Evolutionary conservation across 2,797 vertebrate species (phyloP).

Genomic region (Luscinia luscinia): DNA sequence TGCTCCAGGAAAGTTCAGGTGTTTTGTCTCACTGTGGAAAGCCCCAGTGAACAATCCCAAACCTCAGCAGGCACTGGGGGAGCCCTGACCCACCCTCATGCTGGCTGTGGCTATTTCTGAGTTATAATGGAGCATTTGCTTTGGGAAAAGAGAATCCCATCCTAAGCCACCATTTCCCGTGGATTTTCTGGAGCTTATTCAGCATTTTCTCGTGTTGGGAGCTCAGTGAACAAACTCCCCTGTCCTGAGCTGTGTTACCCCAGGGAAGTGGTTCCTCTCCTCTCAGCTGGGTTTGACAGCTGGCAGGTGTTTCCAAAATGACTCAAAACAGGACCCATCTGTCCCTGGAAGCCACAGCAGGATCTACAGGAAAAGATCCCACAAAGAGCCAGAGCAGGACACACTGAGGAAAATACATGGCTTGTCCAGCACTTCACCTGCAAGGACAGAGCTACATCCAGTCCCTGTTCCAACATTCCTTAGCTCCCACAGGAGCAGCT

Average conservation of each 20-base stretch:
- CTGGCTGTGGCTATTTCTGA: background rate
- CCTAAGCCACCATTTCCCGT: background rate
- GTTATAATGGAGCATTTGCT: background rate
- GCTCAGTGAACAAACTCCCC: background rate
- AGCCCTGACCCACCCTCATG: background rate
- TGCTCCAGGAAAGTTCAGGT: background rate
- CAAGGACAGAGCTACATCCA: background rate
- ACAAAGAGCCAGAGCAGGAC: background rate
- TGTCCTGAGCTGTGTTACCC: background rate
- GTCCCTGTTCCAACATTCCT: background rate
- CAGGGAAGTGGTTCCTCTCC: background rate
- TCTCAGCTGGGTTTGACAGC: background rate
- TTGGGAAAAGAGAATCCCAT: background rate
- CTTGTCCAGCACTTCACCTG: background rate
- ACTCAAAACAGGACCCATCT: background rate
- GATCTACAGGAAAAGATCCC: background rate
- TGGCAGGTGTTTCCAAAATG: background rate
- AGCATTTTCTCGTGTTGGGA: background rate
- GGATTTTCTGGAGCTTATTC: background rate
- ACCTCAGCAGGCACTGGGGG: background rate
- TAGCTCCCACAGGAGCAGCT: background rate
- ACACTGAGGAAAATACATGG: accelerated
- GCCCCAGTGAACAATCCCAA: background rate
- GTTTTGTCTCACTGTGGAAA: background rate
- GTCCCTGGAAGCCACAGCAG: background rate